phyloP scores from a whole-genome alignment of 2,113 vertebrate genomes.

The Picathartes gymnocephalus region DNA sequence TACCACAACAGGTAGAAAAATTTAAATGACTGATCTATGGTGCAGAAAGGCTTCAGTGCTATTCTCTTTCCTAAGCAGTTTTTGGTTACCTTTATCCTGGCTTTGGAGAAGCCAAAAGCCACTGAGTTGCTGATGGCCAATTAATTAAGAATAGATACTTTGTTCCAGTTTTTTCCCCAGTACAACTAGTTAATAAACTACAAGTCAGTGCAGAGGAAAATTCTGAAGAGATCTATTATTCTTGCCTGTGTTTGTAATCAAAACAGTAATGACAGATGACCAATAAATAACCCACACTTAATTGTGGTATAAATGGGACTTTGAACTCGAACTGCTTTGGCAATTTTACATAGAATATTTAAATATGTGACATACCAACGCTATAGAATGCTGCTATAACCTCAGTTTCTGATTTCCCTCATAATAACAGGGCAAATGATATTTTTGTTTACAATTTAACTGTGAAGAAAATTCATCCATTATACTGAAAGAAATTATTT shows the following conservation, averaged over 20 bases:
- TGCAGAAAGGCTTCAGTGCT: conserved; percentile 33
- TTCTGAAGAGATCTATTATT: neutral
- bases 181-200: neutral
- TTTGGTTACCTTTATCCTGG: conserved; percentile 3
- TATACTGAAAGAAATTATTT: conserved; percentile 7
- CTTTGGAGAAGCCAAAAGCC: conserved; percentile 7
- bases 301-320: conserved; percentile 69
- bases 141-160: neutral
- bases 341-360: conserved; percentile 67
- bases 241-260: conserved; percentile 26
- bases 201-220: conserved; percentile 1
- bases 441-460: conserved; percentile 30
- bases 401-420: conserved; percentile 26
- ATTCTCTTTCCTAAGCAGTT: neutral
- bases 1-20: conserved; percentile 68
- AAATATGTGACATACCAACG: conserved; percentile 54
- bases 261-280: neutral
- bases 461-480: neutral
- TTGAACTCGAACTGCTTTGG: conserved; percentile 68
- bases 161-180: neutral
- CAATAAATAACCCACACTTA: conserved; percentile 53
- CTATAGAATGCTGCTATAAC: conserved; percentile 46
- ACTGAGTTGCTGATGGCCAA: neutral
- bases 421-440: conserved; percentile 37
- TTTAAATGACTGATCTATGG: neutral